Conservation (phyloP, 2,113 vertebrate genomes). For the Protobothrops mucrosquamatus region DNA sequence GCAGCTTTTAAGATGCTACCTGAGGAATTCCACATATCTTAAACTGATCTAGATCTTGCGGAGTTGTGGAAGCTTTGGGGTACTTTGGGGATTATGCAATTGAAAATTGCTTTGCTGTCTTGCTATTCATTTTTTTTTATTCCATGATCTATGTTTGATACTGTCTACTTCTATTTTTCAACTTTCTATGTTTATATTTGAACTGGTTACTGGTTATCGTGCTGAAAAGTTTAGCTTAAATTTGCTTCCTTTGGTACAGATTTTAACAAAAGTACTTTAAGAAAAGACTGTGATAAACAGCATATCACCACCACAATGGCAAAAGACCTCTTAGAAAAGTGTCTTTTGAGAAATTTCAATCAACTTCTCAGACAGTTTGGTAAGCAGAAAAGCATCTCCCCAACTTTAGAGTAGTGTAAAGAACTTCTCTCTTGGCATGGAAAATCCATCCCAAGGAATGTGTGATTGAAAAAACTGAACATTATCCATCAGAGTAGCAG, state of each 20-base stretch:
- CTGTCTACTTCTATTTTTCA: not conserved
- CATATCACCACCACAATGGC: not conserved
- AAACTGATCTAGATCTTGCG: not conserved
- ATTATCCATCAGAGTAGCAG: not conserved
- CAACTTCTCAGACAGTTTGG: not conserved
- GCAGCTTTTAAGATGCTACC: not conserved
- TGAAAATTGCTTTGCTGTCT: not conserved
- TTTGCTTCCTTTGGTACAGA: not conserved
- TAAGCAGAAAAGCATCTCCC: not conserved
- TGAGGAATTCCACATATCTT: not conserved
- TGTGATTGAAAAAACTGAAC: not conserved
- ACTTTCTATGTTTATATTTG: not conserved
- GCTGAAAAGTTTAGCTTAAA: not conserved
- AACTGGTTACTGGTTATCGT: not conserved
- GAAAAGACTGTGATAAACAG: not conserved
- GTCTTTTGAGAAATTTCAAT: not conserved
- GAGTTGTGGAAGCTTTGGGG: not conserved
- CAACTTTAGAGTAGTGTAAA: not conserved
- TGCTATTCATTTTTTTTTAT: not conserved
- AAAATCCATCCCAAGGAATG: not conserved
- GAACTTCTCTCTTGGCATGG: not conserved
- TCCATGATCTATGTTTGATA: not conserved
- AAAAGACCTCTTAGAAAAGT: not conserved
- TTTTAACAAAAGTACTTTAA: not conserved
- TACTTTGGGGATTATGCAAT: not conserved